Percentiles rank a stretch among this genome's conserved stretches.
Evolutionary conservation across 2,113 vertebrate genomes (phyloP).

Genomic region (Vanacampus margaritifer): DNA sequence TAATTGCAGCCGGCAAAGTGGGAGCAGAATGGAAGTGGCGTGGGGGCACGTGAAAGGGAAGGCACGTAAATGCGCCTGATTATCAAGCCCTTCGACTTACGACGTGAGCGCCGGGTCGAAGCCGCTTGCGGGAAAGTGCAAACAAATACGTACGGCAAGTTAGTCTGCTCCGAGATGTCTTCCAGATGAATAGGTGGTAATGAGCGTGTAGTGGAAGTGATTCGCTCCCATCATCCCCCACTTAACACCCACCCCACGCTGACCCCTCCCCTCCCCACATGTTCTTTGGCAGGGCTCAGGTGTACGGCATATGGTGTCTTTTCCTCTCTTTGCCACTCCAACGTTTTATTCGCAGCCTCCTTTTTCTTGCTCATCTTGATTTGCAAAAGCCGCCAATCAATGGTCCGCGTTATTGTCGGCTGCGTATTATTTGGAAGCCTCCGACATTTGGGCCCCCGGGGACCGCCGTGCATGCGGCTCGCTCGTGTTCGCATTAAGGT

Average conservation of each 20-base stretch:
- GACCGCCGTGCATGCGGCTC: conserved; percentile 17
- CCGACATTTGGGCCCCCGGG: conserved; percentile 15
- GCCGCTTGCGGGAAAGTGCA: background rate
- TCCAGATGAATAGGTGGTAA: conserved; percentile 74
- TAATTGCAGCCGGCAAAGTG: conserved; percentile 26
- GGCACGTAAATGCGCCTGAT: conserved; percentile 28
- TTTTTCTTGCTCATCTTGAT: background rate
- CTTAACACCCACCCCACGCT: conserved; percentile 25
- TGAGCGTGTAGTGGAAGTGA: conserved; percentile 73
- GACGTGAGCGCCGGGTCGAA: no score
- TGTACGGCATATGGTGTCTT: conserved; percentile 30
- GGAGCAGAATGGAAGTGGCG: conserved; percentile 15
- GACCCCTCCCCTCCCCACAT: conserved; percentile 9
- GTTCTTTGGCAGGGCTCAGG: conserved; percentile 33
- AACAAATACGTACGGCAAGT: conserved; percentile 17
- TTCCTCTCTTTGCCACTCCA: conserved; percentile 4
- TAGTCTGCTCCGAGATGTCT: conserved; percentile 62
- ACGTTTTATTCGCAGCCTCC: background rate
- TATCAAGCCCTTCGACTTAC: conserved; percentile 44
- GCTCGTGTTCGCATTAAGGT: conserved; percentile 36
- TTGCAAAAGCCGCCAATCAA: conserved; percentile 9
- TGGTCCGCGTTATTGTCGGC: background rate
- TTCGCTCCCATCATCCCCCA: conserved; percentile 45
- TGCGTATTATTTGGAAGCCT: background rate
- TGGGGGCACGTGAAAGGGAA: conserved; percentile 19